Base-by-base conservation (phyloP, 2,888 invertebrate species). In the Parasteatoda lunata region DNA sequence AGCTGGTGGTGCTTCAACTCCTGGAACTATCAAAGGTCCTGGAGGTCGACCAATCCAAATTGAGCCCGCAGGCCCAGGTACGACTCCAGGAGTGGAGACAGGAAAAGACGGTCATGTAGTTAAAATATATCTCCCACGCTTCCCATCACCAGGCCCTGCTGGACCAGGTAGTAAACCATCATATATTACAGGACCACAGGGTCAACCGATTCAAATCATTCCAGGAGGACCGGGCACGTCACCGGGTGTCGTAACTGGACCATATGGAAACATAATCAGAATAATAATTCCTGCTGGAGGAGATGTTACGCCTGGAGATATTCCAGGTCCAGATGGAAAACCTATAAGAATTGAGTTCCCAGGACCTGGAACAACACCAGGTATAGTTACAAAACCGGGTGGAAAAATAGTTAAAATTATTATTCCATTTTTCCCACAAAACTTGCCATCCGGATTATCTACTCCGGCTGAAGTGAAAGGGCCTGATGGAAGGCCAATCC, bases 321-420 rank as follows among this genome's bases (percentile, higher is more conserved):
- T 76, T 65, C 49, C 76, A 5, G 76, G 76, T 49, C 76, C 76
- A n/a, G 48, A 65, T 48, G 65, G 65, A 65, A 65, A 65, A 15
- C 65, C 59, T 15, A 49, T 76, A 5, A 48, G 48, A 47, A 15
- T 76, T 13, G 76, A n/a, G n/a, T 66, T 66, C 48, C 48, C 59
- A 65, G 64, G 65, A 47, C 76, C 76, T 15, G 76, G 76, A 11
- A 76, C 76, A 15, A 76, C 76, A 13, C 76, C 76, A 48, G 76
- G 76, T 48, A 48, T 49, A 6, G 51, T 59, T 64, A 78, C 59
- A 9, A 70, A 11, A 8, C 59, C 5, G 3, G 6, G 64, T 47
- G 64, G 64, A 4, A 70, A 70, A 47, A 64, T 70, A 13, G 49
- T 15, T 7, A 70, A 59, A 69, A 48, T 78, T 47, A 48, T 78